Conservation (phyloP, 2,888 invertebrate species). For the Diogma glabrata region DNA sequence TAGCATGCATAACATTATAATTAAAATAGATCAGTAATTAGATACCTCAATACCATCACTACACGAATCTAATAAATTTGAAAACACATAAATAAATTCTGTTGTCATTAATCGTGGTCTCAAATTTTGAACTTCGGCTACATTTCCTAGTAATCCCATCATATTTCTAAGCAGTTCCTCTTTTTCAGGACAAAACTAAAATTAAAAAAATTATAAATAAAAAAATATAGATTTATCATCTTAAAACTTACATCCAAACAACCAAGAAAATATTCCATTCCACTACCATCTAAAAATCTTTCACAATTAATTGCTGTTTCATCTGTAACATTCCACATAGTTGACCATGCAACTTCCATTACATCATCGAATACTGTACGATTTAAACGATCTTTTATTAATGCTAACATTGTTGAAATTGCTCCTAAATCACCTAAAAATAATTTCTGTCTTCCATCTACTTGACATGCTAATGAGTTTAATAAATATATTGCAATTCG, state of each 20-base stretch:
- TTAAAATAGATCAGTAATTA: constrained; percentile 3
- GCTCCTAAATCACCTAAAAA: constrained; percentile 85
- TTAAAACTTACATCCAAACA: constrained; percentile 62
- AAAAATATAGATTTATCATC: constrained; percentile 9
- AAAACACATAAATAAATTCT: constrained; percentile 76
- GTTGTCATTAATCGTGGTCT: constrained; percentile 73
- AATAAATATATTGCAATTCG: constrained; percentile 88
- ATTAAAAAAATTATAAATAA: background rate
- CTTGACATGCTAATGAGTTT: constrained; percentile 93
- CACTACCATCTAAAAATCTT: constrained; percentile 74
- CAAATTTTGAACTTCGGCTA: constrained; percentile 82
- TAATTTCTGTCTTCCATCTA: constrained; percentile 84
- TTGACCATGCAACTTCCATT: constrained; percentile 95
- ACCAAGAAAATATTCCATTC: constrained; percentile 80
- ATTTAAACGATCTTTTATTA: constrained; percentile 72
- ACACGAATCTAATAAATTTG: constrained; percentile 67
- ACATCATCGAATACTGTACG: constrained; percentile 82
- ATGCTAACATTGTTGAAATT: constrained; percentile 72
- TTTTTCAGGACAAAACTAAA: constrained; percentile 73
- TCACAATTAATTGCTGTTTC: constrained; percentile 92
- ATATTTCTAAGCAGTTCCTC: constrained; percentile 89
- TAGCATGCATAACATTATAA: background rate
- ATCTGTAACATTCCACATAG: constrained; percentile 98
- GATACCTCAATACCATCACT: constrained; percentile 89
- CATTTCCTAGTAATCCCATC: constrained; percentile 96